Evolutionary conservation across 2,113 vertebrate genomes (phyloP).

Genomic region (Xiphias gladius): DNA sequence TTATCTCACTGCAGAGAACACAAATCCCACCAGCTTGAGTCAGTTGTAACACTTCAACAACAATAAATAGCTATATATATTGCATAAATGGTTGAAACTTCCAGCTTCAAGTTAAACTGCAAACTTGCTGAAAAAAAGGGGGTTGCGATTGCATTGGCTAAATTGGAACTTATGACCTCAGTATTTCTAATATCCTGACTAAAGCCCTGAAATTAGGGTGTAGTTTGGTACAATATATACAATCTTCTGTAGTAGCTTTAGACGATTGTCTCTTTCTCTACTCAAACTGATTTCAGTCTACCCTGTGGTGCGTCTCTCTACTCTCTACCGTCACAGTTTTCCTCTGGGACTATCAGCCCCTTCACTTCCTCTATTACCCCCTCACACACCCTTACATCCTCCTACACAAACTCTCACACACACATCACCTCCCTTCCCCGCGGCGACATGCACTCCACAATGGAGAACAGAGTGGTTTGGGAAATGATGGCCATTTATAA

Average conservation of each 20-base stretch:
- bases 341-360: conserved; percentile 71
- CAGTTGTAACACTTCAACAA: no score
- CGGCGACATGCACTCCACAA: conserved; percentile 83
- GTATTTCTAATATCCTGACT: neutral
- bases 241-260: neutral
- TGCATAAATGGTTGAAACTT: no score
- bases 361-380: conserved; percentile 76
- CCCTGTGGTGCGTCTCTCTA: conserved; percentile 38
- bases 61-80: no score
- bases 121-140: neutral
- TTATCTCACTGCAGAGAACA: neutral
- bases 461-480: conserved; percentile 83
- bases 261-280: conserved; percentile 25
- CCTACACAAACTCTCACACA: conserved; percentile 70
- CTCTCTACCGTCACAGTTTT: conserved; percentile 55
- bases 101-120: neutral
- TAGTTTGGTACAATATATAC: neutral
- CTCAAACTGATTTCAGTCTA: conserved; percentile 45
- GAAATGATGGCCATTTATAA: conserved; percentile 88
- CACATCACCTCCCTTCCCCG: conserved; percentile 70
- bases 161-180: neutral
- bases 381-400: conserved; percentile 70
- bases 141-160: neutral
- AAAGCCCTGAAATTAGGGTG: neutral
- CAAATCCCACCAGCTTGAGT: no score